Percentiles rank a stretch among this genome's conserved stretches.
Evolutionary conservation across 2,797 vertebrate genomes (phyloP).

Genomic region (Falco naumanni): DNA sequence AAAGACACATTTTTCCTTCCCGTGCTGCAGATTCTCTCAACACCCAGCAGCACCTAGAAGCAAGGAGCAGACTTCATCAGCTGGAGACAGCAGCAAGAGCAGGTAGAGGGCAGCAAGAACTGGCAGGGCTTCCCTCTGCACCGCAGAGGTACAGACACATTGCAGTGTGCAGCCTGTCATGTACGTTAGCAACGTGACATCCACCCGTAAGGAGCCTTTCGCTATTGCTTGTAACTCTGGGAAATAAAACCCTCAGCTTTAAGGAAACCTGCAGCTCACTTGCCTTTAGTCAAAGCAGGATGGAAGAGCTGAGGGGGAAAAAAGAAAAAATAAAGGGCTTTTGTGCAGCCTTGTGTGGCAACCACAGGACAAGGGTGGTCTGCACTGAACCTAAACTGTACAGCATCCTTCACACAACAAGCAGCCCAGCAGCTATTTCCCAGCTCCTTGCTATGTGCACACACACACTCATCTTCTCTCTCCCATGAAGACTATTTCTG

Average conservation of each 20-base stretch:
- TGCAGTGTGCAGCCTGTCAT: not conserved
- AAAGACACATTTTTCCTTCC: not conserved
- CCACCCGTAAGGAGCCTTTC: not conserved
- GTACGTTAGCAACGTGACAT: fast-evolving
- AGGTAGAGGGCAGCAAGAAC: not conserved
- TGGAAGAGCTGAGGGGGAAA: not conserved
- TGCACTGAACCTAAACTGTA: not conserved
- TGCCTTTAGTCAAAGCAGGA: not conserved
- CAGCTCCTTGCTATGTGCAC: not conserved
- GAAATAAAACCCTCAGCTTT: not conserved
- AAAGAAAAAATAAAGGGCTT: not conserved
- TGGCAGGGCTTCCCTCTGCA: not conserved
- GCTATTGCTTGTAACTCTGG: not conserved
- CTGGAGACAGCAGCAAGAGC: not conserved
- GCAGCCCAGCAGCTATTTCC: not conserved
- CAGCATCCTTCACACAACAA: not conserved
- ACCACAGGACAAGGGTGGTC: not conserved
- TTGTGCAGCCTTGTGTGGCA: not conserved
- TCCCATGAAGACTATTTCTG: not conserved
- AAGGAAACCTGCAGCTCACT: not conserved
- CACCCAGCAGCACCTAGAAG: not conserved
- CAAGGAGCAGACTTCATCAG: not conserved
- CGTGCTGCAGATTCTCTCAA: not conserved
- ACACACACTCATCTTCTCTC: not conserved
- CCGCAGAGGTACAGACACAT: not conserved